These are phyloP conservation scores for Gadopsis bispinosus DNA, from an alignment of 2,797 vertebrate genomes.

Conservation along the genomic window DNA sequence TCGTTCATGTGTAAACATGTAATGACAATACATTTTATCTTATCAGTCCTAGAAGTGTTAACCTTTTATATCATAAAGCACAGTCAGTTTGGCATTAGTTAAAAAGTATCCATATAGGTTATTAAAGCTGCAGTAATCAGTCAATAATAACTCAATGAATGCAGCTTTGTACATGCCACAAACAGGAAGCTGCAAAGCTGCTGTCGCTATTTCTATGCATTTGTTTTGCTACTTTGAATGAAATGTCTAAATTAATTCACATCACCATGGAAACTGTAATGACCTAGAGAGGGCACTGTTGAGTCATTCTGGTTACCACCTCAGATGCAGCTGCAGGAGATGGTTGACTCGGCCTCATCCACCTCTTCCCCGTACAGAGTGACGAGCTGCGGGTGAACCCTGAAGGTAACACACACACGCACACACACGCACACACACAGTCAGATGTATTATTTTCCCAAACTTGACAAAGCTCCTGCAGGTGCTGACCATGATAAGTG, in stretches of 20 bases:
- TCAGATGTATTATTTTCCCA: too few species aligned
- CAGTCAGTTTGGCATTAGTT: slow-evolving; percentile 2
- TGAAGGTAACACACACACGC: slow-evolving; percentile 67
- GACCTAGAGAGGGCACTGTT: slow-evolving; percentile 8
- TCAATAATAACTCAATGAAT: background rate
- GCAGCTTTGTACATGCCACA: background rate
- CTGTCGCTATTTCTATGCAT: background rate
- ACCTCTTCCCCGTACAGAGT: slow-evolving; percentile 89
- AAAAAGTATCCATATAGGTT: background rate
- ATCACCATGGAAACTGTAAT: background rate
- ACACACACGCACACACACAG: slow-evolving; percentile 27
- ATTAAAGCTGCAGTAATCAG: slow-evolving; percentile 19
- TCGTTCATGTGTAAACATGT: too few species aligned
- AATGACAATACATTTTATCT: too few species aligned
- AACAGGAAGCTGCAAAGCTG: slow-evolving; percentile 16
- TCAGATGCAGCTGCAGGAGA: slow-evolving; percentile 91
- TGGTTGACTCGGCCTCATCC: slow-evolving; percentile 85
- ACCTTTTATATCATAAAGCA: slow-evolving; percentile 14
- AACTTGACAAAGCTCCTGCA: too few species aligned
- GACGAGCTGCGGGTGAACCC: slow-evolving; percentile 91
- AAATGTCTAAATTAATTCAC: background rate
- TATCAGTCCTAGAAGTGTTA: background rate
- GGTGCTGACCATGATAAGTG: too few species aligned
- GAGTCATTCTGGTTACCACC: slow-evolving; percentile 8
- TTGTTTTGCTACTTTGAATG: background rate